phyloP scores from a whole-genome alignment of 2,888 invertebrate genomes.

The Hermaeophaga mercurialis region DNA sequence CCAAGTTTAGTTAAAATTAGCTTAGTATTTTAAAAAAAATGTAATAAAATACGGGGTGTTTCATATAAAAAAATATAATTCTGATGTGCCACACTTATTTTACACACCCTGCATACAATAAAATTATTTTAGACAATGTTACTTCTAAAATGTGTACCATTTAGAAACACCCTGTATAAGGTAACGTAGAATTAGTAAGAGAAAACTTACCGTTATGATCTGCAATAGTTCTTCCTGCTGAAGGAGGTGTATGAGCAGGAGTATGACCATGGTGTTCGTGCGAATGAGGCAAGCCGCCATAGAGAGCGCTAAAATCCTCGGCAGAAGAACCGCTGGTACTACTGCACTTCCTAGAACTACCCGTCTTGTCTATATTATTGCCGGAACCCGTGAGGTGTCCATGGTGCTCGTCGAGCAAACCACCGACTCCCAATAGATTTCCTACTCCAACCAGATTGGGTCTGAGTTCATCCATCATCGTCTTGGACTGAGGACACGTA shows the following conservation, averaged over 20 bases:
- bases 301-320: conserved; percentile 87
- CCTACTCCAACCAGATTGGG: conserved; percentile 81
- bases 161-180: too few relatives aligned
- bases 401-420: conserved; percentile 78
- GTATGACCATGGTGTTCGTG: conserved; percentile 63
- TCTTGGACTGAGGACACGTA: conserved; percentile 70
- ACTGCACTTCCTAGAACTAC: conserved; percentile 73
- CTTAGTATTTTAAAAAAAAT: too few relatives aligned
- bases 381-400: conserved; percentile 61
- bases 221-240: conserved; percentile 54
- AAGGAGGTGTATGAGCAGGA: conserved; percentile 74
- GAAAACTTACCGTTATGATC: conserved; percentile 57
- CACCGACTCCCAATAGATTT: conserved; percentile 78
- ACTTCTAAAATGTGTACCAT: too few relatives aligned
- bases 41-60: too few relatives aligned
- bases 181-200: too few relatives aligned
- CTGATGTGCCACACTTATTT: too few relatives aligned
- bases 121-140: too few relatives aligned
- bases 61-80: too few relatives aligned
- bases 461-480: conserved; percentile 83
- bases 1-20: too few relatives aligned
- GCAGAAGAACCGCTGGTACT: conserved; percentile 75
- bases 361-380: conserved; percentile 54
- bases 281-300: conserved; percentile 64
- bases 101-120: too few relatives aligned